phyloP scores from a whole-genome alignment of 1,140 invertebrate genomes.

The Tetramorium parvispinum region DNA sequence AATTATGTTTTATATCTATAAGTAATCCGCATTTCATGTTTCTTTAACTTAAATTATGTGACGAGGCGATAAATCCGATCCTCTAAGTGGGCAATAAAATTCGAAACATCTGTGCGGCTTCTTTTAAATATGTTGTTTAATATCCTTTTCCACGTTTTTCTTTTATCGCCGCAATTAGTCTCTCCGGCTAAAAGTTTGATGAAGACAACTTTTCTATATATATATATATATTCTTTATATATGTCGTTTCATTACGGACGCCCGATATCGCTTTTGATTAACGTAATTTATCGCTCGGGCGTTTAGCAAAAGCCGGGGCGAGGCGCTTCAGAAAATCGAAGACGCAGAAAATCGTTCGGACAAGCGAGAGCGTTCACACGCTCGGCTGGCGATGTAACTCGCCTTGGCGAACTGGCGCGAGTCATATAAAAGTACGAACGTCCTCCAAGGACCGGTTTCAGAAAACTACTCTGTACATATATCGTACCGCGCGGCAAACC shows the following conservation, averaged over 20 bases:
- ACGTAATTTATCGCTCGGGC: constrained; percentile 48
- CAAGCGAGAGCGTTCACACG: constrained; percentile 46
- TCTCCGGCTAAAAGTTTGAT: background rate
- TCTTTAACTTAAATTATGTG: background rate
- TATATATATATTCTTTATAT: background rate
- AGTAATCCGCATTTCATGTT: background rate
- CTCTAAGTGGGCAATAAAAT: background rate
- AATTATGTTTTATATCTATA: background rate
- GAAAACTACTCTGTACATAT: constrained; percentile 33
- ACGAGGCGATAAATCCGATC: background rate
- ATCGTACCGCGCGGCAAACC: constrained; percentile 1
- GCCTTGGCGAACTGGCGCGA: constrained; percentile 23
- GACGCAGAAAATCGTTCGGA: constrained; percentile 48
- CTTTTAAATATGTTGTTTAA: background rate
- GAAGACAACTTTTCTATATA: background rate
- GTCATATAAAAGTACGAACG: constrained; percentile 52
- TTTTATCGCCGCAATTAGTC: background rate
- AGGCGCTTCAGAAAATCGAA: constrained; percentile 30
- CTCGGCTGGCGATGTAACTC: constrained; percentile 48
- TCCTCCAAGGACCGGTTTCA: constrained; percentile 69
- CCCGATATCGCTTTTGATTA: constrained; percentile 35
- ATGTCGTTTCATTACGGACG: background rate
- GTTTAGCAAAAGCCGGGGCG: background rate
- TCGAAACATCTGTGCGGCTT: background rate
- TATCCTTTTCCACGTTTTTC: background rate